A percentile compares a stretch with the other conserved stretches of the same genome.
Conservation (phyloP, 2,888 invertebrate species). For the Tetranychus truncatus region DNA sequence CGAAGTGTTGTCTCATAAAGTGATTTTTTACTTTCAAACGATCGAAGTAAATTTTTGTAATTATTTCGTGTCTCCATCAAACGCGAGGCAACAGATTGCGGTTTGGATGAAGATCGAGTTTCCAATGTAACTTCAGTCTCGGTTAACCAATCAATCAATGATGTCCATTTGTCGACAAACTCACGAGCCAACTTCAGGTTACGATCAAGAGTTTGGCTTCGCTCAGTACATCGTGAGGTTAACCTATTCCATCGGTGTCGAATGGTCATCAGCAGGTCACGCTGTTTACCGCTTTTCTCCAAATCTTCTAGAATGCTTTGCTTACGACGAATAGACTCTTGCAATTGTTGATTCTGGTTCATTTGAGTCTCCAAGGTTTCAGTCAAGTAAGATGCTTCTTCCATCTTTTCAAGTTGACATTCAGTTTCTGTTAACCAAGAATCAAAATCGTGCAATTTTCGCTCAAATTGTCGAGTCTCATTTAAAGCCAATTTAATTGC, state of each 20-base stretch:
- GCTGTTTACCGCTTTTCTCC: constrained; percentile 94
- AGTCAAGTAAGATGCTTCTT: background rate
- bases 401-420: background rate
- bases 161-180: constrained; percentile 4
- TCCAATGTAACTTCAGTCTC: background rate
- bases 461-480: background rate
- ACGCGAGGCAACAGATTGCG: background rate
- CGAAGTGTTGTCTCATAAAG: background rate
- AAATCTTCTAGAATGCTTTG: constrained; percentile 51
- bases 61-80: background rate
- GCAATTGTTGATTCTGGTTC: background rate
- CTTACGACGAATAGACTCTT: background rate
- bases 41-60: background rate
- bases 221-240: background rate
- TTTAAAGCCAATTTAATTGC: background rate
- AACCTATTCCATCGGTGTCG: background rate
- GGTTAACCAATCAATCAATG: constrained; percentile 7
- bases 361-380: constrained; percentile 5
- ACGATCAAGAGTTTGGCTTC: background rate
- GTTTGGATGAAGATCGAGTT: background rate
- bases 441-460: constrained; percentile 4
- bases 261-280: constrained; percentile 34
- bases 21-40: background rate
- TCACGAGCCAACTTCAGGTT: background rate
- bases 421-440: background rate